These are phyloP conservation scores for Hippolais icterina DNA, from an alignment of 2,113 vertebrate genomes.

Conservation along the genomic window DNA sequence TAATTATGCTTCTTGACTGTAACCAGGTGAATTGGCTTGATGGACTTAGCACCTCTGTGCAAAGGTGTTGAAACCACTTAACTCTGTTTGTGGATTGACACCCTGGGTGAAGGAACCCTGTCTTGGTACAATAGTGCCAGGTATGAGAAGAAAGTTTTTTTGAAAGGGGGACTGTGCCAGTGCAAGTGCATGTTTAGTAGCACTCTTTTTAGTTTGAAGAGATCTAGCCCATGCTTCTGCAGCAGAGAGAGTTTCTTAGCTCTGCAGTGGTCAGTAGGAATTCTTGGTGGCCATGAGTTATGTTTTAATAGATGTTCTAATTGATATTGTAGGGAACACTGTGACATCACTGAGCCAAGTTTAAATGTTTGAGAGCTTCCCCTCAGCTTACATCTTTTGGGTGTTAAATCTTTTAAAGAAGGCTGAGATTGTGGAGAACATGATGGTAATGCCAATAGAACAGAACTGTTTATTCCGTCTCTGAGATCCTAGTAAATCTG, in stretches of 20 bases:
- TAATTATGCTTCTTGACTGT: neutral
- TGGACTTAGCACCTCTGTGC: neutral
- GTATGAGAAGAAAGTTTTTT: neutral
- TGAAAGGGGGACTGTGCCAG: neutral
- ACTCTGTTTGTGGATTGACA: neutral
- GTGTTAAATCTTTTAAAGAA: neutral
- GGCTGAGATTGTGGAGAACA: neutral
- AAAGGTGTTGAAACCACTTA: neutral
- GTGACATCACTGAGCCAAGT: neutral
- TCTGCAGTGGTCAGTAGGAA: neutral
- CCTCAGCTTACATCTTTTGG: neutral
- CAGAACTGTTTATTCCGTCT: accelerated
- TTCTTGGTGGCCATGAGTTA: neutral
- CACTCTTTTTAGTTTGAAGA: neutral
- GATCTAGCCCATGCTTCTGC: neutral
- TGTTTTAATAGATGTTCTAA: neutral
- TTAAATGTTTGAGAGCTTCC: neutral
- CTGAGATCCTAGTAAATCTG: neutral
- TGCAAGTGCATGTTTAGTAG: neutral
- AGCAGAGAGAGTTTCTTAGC: neutral
- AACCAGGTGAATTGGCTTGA: neutral
- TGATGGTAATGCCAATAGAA: neutral
- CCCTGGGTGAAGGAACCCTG: neutral
- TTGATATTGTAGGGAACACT: neutral
- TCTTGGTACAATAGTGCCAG: neutral